These are phyloP conservation scores for Brachylomia viminalis DNA, from an alignment of 2,888 invertebrate genomes.

Conservation along the genomic window DNA sequence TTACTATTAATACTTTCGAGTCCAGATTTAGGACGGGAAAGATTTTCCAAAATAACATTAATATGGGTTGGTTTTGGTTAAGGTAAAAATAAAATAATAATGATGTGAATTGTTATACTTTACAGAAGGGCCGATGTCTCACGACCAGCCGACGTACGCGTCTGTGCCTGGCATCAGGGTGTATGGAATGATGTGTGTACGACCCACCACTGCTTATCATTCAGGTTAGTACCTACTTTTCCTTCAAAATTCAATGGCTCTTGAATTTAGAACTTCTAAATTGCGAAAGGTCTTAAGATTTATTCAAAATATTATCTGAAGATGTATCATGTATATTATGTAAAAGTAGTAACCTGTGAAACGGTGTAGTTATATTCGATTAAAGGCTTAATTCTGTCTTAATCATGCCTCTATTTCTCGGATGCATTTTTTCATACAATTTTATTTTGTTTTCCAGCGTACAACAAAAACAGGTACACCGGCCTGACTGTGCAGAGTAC, in stretches of 20 bases:
- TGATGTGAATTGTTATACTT: slow-evolving; percentile 38
- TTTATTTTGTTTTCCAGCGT: slow-evolving; percentile 76
- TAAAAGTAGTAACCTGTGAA: not conserved
- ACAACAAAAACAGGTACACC: slow-evolving; percentile 84
- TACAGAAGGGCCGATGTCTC: slow-evolving; percentile 97
- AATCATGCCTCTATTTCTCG: not conserved
- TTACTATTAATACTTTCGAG: not conserved
- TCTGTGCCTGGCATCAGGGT: slow-evolving; percentile 98
- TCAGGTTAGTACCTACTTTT: slow-evolving; percentile 74
- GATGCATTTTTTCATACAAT: not conserved
- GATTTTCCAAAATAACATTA: not conserved
- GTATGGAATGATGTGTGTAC: slow-evolving; percentile 98
- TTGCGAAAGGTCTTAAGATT: not conserved
- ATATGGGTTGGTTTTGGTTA: not conserved
- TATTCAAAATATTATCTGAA: not conserved
- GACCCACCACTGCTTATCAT: slow-evolving; percentile 85
- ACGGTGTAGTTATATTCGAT: not conserved
- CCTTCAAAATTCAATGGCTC: not conserved
- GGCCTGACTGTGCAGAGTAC: slow-evolving; percentile 82
- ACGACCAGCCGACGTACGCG: slow-evolving; percentile 98
- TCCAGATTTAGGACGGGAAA: not conserved
- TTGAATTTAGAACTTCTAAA: not conserved
- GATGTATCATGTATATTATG: not conserved
- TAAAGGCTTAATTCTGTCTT: not conserved
- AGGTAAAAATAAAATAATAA: not conserved